Base-by-base conservation (phyloP, 2,797 vertebrate genomes). In the Aselliscus stoliczkanus region DNA sequence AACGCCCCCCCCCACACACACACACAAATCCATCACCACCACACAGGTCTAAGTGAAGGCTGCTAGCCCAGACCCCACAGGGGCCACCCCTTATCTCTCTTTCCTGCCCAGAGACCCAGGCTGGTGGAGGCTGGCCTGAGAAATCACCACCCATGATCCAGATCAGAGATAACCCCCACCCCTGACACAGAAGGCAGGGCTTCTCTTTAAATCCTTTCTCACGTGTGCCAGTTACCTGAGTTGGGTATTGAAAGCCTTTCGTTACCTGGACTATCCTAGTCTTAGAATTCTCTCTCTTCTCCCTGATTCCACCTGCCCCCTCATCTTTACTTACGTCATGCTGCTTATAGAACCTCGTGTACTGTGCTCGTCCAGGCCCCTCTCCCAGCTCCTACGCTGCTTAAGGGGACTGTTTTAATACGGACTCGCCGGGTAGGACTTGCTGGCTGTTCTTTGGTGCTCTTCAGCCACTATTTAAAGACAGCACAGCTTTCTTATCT, bases 31-130 rank as follows among this genome's bases (percentile, higher is more conserved):
- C 52, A 54, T 21, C 72, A 12, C 29, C 44, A 17, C 17, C 4
- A 62, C 1, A 0, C 25, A 39, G 1, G 3, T 58, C 5, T 67
- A 4, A 52, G 4, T 52, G 12, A 37, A 76, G 13, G 0, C 6
- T 44, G 14, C 67, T 21, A 7, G 4, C 7, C 11, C 20, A 15
- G 31, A 20, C 3, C 1, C 0, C 52, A 39, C 3, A 5, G 52
- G 25, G 8, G 1, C 18, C 42, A 4, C 5, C 2, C 7, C 39
- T 42, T 37, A 21, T 47, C 62, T 86, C 21, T 56, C 21, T 56
- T 42, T n/a, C 44, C 25, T 42, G 29, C 5, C 9, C 44, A 21
- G 11, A 31, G 21, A 73, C 10, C 20, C 25, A 29, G 23, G 15
- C 2, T 37, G 5, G 37, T 17, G 21, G n/a, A 77, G 1, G 54